A percentile compares a stretch with the other conserved stretches of the same genome.
Evolutionary conservation across 2,888 invertebrate species (phyloP).

Genomic region (Portevinia maculata): DNA sequence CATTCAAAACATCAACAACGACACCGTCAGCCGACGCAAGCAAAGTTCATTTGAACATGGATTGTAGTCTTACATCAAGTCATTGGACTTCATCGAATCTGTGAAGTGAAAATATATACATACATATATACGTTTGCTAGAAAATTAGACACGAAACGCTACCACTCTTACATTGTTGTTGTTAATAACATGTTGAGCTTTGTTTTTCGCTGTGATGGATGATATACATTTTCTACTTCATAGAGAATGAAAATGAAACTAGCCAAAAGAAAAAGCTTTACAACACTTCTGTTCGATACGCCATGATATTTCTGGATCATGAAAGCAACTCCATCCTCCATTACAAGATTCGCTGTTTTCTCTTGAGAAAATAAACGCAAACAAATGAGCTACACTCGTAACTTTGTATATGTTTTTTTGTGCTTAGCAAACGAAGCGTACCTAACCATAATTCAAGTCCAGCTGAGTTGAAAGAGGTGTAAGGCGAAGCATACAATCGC

Average conservation of each 20-base stretch:
- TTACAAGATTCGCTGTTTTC: conserved; percentile 49
- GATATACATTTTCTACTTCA: conserved; percentile 46
- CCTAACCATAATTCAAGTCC: conserved; percentile 67
- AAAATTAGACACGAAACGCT: conserved; percentile 17
- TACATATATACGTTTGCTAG: conserved; percentile 19
- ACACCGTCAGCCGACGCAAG: conserved; percentile 30
- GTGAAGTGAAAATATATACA: conserved; percentile 62
- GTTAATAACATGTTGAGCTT: background rate
- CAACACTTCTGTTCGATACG: too few relatives aligned
- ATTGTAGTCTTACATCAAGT: conserved; percentile 51
- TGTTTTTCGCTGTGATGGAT: conserved; percentile 4
- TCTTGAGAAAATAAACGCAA: conserved; percentile 32
- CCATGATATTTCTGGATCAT: conserved; percentile 41
- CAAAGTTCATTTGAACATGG: conserved; percentile 63
- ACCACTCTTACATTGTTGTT: conserved; percentile 26
- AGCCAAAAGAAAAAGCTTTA: conserved; percentile 39
- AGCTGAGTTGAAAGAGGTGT: conserved; percentile 52
- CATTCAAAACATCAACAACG: conserved; percentile 55
- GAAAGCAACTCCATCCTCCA: conserved; percentile 41
- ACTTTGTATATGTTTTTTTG: conserved; percentile 3
- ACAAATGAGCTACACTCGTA: too few relatives aligned
- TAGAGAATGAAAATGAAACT: conserved; percentile 40
- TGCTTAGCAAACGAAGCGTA: conserved; percentile 43
- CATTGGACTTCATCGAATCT: conserved; percentile 61
- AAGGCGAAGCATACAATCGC: conserved; percentile 16